Conservation (phyloP, 2,888 invertebrate genomes). For the Siphlonurus alternatus region DNA sequence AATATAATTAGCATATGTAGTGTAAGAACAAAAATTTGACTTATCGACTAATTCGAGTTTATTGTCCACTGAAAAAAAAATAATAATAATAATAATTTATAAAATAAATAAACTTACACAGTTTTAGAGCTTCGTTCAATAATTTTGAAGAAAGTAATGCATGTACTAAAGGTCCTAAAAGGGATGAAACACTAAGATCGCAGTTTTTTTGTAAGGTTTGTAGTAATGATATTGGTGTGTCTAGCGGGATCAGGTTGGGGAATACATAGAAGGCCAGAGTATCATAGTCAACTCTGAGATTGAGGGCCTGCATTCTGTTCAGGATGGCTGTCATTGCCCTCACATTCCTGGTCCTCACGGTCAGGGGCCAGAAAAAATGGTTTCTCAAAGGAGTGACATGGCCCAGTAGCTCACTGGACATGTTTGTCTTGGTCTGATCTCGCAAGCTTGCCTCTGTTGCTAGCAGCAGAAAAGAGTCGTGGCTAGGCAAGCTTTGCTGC, state of each 20-base stretch:
- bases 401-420: background rate
- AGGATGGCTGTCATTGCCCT: background rate
- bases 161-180: background rate
- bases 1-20: too few species aligned
- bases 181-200: background rate
- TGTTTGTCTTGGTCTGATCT: background rate
- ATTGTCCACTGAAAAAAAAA: too few species aligned
- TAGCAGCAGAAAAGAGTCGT: background rate
- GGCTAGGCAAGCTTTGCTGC: background rate
- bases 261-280: background rate
- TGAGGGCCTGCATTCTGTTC: background rate
- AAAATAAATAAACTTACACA: background rate
- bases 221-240: background rate
- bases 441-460: background rate
- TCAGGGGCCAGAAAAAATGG: conserved; percentile 7
- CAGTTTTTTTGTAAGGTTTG: background rate
- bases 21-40: too few species aligned
- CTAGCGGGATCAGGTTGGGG: background rate
- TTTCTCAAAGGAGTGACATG: background rate
- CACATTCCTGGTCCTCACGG: background rate
- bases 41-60: too few species aligned
- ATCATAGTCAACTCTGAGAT: background rate
- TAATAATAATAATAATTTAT: too few species aligned
- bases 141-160: background rate
- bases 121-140: background rate